These are phyloP conservation scores for Syrphus vitripennis DNA, from an alignment of 2,888 invertebrate species.

Conservation along the genomic window DNA sequence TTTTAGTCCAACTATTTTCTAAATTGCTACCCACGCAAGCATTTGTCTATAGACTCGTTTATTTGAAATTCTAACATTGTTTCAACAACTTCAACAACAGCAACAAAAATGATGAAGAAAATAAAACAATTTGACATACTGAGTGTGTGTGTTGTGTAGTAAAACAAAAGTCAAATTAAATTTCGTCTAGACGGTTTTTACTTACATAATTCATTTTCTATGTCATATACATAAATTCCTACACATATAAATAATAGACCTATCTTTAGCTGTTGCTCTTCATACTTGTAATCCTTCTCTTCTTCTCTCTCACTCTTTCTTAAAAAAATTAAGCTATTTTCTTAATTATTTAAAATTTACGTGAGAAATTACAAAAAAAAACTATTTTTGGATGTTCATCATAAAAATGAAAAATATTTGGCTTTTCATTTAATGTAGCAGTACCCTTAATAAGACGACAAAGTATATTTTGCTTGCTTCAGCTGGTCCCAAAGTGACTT, in stretches of 20 bases:
- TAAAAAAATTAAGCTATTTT: background rate
- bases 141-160: background rate
- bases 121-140: conserved; percentile 27
- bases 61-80: conserved; percentile 32
- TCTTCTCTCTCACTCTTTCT: background rate
- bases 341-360: conserved; percentile 37
- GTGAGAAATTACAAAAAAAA: conserved; percentile 37
- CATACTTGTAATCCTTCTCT: background rate
- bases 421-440: background rate
- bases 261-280: background rate
- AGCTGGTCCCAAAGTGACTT: background rate
- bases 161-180: conserved; percentile 48
- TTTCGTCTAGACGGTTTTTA: conserved; percentile 56
- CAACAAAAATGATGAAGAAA: background rate
- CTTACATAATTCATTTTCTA: conserved; percentile 58
- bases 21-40: conserved; percentile 4
- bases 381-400: conserved; percentile 4
- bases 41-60: background rate
- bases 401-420: conserved; percentile 11
- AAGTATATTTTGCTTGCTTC: background rate
- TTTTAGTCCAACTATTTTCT: conserved; percentile 22
- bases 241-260: background rate
- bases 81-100: background rate
- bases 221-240: conserved; percentile 1
- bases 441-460: background rate